Percentiles rank a stretch among this genome's conserved stretches.
Evolutionary conservation across 2,797 vertebrate genomes (phyloP).

Genomic region (Gadopsis bispinosus): DNA sequence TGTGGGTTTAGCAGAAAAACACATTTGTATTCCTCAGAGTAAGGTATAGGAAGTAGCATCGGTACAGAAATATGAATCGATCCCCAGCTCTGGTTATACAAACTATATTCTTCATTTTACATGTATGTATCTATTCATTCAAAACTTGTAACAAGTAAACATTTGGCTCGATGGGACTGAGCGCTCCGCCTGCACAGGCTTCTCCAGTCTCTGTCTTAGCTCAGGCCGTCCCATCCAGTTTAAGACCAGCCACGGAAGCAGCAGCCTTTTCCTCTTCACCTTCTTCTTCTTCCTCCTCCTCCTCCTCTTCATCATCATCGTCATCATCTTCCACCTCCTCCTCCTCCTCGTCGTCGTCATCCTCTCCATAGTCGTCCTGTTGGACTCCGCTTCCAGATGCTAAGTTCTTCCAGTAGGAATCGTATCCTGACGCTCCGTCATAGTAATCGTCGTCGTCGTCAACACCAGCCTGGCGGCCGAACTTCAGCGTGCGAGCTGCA

Average conservation of each 20-base stretch:
- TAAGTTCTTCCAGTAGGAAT: conserved; percentile 92
- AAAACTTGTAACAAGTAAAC: conserved; percentile 6
- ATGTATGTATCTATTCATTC: neutral
- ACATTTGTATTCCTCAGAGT: neutral
- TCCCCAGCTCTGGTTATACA: neutral
- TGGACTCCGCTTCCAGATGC: conserved; percentile 82
- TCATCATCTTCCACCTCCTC: conserved; percentile 88
- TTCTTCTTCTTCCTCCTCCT: conserved; percentile 64
- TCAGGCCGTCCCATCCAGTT: conserved; percentile 74
- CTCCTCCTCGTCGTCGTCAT: conserved; percentile 80
- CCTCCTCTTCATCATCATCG: conserved; percentile 86
- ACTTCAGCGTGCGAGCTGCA: conserved; percentile 93
- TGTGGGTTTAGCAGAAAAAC: conserved; percentile 1
- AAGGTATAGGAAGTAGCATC: neutral
- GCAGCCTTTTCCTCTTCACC: conserved; percentile 79
- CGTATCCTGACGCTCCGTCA: conserved; percentile 90
- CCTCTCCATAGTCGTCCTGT: conserved; percentile 68
- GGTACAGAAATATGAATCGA: neutral
- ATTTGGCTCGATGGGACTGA: neutral
- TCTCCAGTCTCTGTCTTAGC: neutral
- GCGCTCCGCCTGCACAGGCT: neutral
- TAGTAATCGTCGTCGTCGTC: conserved; percentile 88
- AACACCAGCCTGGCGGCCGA: conserved; percentile 90
- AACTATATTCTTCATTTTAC: neutral
- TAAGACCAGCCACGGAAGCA: conserved; percentile 86